Evolutionary conservation across 2,797 vertebrate species (phyloP).

Genomic region (Oreochromis grahami): DNA sequence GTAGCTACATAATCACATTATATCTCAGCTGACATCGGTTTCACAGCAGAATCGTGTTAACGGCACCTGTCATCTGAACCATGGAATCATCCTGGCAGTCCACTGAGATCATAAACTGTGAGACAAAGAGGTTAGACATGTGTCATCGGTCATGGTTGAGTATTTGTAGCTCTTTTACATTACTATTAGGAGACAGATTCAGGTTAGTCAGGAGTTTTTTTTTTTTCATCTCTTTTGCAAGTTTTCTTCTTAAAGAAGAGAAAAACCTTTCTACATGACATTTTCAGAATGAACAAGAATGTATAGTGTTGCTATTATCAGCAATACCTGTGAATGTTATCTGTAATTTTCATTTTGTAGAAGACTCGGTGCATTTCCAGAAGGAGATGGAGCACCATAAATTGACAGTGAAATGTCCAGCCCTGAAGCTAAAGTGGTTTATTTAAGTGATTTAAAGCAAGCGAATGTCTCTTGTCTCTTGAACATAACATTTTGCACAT

Average conservation of each 20-base stretch:
- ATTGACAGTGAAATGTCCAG: background rate
- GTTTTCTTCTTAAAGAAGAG: background rate
- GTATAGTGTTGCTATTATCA: background rate
- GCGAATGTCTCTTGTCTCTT: slow-evolving; percentile 2
- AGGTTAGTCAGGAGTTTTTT: background rate
- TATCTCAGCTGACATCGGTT: slow-evolving; percentile 43
- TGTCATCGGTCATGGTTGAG: background rate
- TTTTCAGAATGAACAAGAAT: slow-evolving; percentile 5
- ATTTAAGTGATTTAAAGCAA: background rate
- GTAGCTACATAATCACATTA: slow-evolving; percentile 25
- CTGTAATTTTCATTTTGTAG: background rate
- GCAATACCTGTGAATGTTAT: background rate
- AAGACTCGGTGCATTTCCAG: background rate
- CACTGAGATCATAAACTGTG: slow-evolving; percentile 12
- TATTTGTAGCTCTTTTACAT: background rate
- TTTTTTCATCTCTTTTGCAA: background rate
- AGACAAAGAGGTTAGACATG: background rate
- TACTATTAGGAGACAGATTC: background rate
- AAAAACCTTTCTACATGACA: background rate
- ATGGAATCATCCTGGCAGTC: background rate
- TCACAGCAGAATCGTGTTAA: slow-evolving; percentile 1
- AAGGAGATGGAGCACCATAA: background rate
- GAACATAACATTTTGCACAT: background rate
- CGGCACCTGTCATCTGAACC: background rate
- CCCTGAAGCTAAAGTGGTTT: slow-evolving; percentile 8